These are phyloP conservation scores for Eubucco bourcierii DNA, from an alignment of 2,113 vertebrate species.

Conservation along the genomic window DNA sequence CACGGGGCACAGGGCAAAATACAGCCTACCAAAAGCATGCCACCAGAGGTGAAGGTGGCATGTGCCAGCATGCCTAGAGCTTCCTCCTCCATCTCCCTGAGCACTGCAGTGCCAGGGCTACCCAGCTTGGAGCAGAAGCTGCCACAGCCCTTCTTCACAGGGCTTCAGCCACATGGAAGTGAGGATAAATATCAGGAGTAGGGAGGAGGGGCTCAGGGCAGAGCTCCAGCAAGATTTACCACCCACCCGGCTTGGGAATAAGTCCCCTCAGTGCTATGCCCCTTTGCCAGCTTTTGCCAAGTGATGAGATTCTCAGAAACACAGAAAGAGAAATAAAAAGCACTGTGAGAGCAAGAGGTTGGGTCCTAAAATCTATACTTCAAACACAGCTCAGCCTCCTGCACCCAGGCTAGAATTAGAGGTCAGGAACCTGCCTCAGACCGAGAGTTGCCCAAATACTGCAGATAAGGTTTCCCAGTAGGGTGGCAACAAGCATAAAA, in stretches of 20 bases:
- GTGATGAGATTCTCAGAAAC: not conserved
- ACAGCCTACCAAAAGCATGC: accelerated
- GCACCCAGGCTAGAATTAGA: not conserved
- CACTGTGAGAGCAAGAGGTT: not conserved
- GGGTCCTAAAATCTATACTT: not conserved
- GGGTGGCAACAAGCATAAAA: not conserved
- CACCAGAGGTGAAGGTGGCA: not conserved
- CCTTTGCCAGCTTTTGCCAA: not conserved
- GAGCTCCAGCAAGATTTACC: not conserved
- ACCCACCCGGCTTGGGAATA: accelerated
- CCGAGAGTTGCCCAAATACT: not conserved
- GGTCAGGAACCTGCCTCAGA: not conserved
- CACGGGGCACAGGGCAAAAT: accelerated
- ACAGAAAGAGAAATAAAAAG: not conserved
- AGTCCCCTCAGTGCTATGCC: accelerated
- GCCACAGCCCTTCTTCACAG: not conserved
- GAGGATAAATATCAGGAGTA: accelerated
- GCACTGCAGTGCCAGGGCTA: not conserved
- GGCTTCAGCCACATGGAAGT: accelerated
- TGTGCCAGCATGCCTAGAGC: accelerated
- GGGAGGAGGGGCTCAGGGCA: not conserved
- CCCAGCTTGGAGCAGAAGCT: not conserved
- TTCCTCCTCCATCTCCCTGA: accelerated
- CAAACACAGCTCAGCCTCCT: not conserved
- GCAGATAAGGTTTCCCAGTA: not conserved